Conservation (phyloP, 1,140 invertebrate species). For the Ectropis grisescens region DNA sequence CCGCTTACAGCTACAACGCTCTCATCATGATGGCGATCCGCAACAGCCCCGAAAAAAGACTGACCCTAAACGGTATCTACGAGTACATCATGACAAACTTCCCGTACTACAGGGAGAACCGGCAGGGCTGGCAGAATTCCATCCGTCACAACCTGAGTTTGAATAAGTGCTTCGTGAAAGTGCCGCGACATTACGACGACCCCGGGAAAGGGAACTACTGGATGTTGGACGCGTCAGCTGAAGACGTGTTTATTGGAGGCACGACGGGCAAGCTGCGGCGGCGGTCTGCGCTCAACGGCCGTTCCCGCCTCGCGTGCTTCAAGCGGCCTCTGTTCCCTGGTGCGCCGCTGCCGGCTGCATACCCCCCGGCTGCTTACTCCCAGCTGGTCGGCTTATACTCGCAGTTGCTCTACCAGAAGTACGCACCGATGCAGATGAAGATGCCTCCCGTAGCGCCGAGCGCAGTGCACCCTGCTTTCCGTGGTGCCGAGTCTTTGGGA, state of each 20-base stretch:
- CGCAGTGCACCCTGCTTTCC: conserved; percentile 48
- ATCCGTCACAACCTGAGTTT: conserved; percentile 97
- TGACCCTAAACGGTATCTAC: conserved; percentile 99
- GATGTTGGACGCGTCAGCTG: conserved; percentile 94
- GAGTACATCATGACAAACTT: conserved; percentile 99
- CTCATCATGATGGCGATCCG: conserved; percentile 99
- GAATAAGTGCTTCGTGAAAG: conserved; percentile 99
- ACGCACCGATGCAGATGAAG: conserved; percentile 55
- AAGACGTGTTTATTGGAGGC: conserved; percentile 98
- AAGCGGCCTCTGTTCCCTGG: conserved; percentile 77
- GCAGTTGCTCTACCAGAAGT: conserved; percentile 66
- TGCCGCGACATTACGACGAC: conserved; percentile 93
- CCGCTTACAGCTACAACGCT: conserved; percentile 98
- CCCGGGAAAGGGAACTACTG: conserved; percentile 97
- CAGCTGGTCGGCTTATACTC: conserved; percentile 59
- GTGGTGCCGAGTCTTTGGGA: conserved; percentile 28
- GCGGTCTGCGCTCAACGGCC: conserved; percentile 86
- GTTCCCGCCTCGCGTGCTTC: conserved; percentile 88
- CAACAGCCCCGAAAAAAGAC: conserved; percentile 92
- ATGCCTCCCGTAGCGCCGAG: conserved; percentile 38
- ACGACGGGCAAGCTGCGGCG: conserved; percentile 95
- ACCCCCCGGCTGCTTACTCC: conserved; percentile 61
- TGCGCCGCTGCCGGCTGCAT: conserved; percentile 57
- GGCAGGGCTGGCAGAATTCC: conserved; percentile 99
- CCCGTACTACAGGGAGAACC: conserved; percentile 97